Percentiles rank a stretch among this genome's conserved stretches.
Conservation (phyloP, 2,888 invertebrate species). For the Noctua fimbriata region DNA sequence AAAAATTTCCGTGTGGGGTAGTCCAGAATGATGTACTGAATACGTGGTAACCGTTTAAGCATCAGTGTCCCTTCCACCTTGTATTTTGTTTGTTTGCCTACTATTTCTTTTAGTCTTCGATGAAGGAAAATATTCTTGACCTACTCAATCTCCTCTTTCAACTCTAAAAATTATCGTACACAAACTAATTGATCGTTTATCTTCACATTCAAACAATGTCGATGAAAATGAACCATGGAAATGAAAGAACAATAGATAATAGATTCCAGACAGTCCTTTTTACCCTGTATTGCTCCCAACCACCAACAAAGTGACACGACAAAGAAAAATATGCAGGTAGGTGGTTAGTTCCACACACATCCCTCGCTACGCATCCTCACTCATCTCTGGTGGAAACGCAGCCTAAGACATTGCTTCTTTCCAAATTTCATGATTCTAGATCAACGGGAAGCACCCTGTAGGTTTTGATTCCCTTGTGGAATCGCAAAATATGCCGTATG, state of each 20-base stretch:
- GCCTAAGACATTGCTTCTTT: too few relatives aligned
- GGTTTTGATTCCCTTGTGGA: too few relatives aligned
- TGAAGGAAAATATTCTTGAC: constrained; percentile 8
- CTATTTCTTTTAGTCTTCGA: neutral
- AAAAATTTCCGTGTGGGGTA: too few relatives aligned
- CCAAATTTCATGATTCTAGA: too few relatives aligned
- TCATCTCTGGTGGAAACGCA: too few relatives aligned
- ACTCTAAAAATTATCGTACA: neutral
- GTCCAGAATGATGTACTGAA: too few relatives aligned
- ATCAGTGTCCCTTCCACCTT: neutral
- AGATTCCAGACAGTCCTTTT: neutral
- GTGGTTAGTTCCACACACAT: too few relatives aligned
- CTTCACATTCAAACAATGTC: neutral
- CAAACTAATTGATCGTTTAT: neutral
- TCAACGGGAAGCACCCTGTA: too few relatives aligned
- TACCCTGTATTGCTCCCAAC: neutral
- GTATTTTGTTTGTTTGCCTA: neutral
- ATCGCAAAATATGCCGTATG: too few relatives aligned
- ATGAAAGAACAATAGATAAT: neutral
- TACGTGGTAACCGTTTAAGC: too few relatives aligned
- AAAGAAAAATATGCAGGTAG: neutral
- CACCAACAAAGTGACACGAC: neutral
- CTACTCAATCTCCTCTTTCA: neutral
- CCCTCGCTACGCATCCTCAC: too few relatives aligned
- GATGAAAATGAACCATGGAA: neutral